Evolutionary conservation across 2,888 invertebrate genomes (phyloP), one percentile per base, ranked within the genome.

Genomic region (Apotomis capreana): DNA sequence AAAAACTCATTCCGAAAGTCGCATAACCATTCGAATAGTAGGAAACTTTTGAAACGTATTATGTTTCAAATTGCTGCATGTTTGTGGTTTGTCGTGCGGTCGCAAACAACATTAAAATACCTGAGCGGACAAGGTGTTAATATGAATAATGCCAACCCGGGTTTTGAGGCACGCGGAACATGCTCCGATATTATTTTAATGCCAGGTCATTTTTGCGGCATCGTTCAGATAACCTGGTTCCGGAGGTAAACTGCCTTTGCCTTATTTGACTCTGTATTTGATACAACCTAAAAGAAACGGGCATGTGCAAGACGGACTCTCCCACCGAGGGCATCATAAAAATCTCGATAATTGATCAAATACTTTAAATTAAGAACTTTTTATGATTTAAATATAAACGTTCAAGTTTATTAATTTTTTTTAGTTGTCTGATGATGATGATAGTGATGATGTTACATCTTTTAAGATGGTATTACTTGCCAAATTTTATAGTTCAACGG

Each of bases 1-100:
- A 61, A 71, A 61, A 71, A 61, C 49, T 71, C 67, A 57, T 40
- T 37, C 55, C 60, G 8, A 46, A 68, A 51, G 46, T 68, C 55
- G 61, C 59, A 65, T 70, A 67, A 26, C 13, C 40, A 36, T 65
- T 54, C 59, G 26, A 40, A n/a, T 49, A 49, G 49, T 13, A 46
- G n/a, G 52, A 13, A 63, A 58, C 4, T 13, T 62, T 55, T 13
- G 55, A 40, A 62, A 40, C 63, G 49, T 69, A 57, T 62, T 49
- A 51, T 44, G 44, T 44, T 65, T 46, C 15, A 26, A 65, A 64
- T 15, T 37, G 62, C 51, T 65, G n/a, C n/a, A n/a, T n/a, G 55
- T 65, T 65, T 65, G 57, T 36, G 65, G 65, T 65, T 65, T 57
- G 44, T 26, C 12, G 40, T 54, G 54, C 36, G 26, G 57, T 65